Percentiles rank a stretch among this genome's conserved stretches.
Conservation (phyloP, 2,113 vertebrate genomes). For the Ahaetulla prasina region DNA sequence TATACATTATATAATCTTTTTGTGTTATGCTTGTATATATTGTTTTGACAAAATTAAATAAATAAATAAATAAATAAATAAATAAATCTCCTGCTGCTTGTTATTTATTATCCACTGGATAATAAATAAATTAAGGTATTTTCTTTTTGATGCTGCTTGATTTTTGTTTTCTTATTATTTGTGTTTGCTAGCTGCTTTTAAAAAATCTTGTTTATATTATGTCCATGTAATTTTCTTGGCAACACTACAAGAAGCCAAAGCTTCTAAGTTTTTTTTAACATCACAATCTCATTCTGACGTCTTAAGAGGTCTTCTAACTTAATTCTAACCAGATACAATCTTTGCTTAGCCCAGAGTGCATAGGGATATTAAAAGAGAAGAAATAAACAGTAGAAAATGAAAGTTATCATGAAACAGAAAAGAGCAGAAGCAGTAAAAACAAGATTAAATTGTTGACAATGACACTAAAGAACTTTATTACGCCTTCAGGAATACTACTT, state of each 20-base stretch:
- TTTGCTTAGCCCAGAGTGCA: neutral
- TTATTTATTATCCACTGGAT: neutral
- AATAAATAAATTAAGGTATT: neutral
- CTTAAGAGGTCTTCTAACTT: neutral
- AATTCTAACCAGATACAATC: neutral
- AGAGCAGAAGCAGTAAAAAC: neutral
- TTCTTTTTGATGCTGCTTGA: neutral
- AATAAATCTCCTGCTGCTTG: no score
- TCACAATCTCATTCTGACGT: neutral
- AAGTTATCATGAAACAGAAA: neutral
- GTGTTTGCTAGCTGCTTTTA: neutral
- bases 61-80: no score
- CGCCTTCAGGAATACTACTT: neutral
- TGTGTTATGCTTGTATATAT: no score
- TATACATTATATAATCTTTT: no score
- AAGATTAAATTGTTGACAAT: constrained; percentile 5
- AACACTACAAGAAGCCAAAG: neutral
- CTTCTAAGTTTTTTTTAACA: neutral
- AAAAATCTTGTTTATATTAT: neutral
- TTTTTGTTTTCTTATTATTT: neutral
- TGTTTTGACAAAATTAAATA: no score
- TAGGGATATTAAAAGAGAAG: neutral
- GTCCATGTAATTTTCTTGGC: neutral
- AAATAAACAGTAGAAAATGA: neutral
- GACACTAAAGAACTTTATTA: constrained; percentile 2